phyloP scores from a whole-genome alignment of 2,797 vertebrate species.

The Pempheris klunzingeri region DNA sequence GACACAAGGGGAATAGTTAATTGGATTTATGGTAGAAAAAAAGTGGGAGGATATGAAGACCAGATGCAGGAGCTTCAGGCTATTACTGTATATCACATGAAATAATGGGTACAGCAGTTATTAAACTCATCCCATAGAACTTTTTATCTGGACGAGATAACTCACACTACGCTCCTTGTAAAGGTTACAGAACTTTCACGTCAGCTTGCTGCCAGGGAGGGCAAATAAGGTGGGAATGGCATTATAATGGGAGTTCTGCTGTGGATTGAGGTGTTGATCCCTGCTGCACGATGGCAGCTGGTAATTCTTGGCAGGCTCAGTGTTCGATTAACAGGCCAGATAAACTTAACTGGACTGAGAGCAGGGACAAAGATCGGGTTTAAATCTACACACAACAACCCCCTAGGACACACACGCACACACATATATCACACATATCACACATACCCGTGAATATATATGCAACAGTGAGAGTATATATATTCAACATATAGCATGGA shows the following conservation, averaged over 20 bases:
- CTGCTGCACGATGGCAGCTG: conserved; percentile 61
- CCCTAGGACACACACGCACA: conserved; percentile 1
- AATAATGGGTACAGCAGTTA: conserved; percentile 47
- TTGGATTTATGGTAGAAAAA: conserved; percentile 60
- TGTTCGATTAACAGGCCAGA: conserved; percentile 65
- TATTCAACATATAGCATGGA: conserved; percentile 4
- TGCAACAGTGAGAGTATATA: conserved; percentile 21
- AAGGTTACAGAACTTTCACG: conserved; percentile 59
- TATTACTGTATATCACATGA: conserved; percentile 44
- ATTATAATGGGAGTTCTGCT: conserved; percentile 64
- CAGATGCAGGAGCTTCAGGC: conserved; percentile 49
- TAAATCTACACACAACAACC: conserved; percentile 33
- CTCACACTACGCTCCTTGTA: conserved; percentile 34
- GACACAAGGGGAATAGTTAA: conserved; percentile 51
- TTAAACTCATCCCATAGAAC: conserved; percentile 55
- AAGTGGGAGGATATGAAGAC: conserved; percentile 61
- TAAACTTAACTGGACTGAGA: conserved; percentile 48
- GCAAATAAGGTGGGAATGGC: conserved; percentile 57
- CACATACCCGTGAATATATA: conserved; percentile 27
- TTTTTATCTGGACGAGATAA: conserved; percentile 42
- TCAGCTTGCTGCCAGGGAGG: conserved; percentile 42
- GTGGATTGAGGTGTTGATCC: conserved; percentile 66
- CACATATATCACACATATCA: conserved; percentile 9
- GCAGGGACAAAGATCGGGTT: conserved; percentile 35
- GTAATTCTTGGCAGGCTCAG: conserved; percentile 58